Percentiles rank a stretch among this genome's conserved stretches.
phyloP scores from a whole-genome alignment of 1,140 invertebrate species.

The Plectrocnemia conspersa region DNA sequence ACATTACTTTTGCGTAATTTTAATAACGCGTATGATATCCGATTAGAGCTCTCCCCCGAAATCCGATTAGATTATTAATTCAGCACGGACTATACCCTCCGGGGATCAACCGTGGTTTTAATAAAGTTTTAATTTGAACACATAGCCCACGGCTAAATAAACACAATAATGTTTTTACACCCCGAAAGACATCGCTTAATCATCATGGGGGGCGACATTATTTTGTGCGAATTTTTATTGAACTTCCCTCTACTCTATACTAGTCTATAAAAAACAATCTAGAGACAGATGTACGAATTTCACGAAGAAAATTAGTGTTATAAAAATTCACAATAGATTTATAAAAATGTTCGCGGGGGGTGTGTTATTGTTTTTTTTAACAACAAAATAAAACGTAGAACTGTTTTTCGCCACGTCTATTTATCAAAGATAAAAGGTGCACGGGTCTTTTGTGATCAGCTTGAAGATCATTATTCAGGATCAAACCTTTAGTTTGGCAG shows the following conservation, averaged over 20 bases:
- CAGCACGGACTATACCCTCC: conserved; percentile 2
- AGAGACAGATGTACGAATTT: too few species aligned
- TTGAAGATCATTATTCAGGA: conserved; percentile 15
- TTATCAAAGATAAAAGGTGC: conserved; percentile 18
- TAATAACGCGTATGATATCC: conserved; percentile 17
- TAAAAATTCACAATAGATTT: not conserved
- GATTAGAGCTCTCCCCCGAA: conserved; percentile 16
- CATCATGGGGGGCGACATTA: not conserved
- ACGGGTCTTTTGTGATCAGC: conserved; percentile 13
- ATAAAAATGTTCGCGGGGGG: conserved; percentile 11
- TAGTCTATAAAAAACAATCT: not conserved
- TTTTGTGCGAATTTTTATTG: conserved; percentile 2
- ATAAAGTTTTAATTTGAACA: conserved; percentile 26
- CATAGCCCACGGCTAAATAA: conserved; percentile 23
- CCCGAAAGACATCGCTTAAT: not conserved
- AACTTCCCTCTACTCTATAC: not conserved
- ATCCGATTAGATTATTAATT: conserved; percentile 25
- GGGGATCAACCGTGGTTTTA: conserved; percentile 22
- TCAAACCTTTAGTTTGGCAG: conserved; percentile 14
- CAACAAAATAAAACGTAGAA: not conserved
- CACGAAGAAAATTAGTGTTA: too few species aligned
- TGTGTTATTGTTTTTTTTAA: conserved; percentile 13
- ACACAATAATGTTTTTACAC: conserved; percentile 17
- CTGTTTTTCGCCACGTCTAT: conserved; percentile 15
- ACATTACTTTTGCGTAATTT: conserved; percentile 1